These are phyloP conservation scores for Creontiades dilutus DNA, from an alignment of 2,888 invertebrate species.

Conservation along the genomic window DNA sequence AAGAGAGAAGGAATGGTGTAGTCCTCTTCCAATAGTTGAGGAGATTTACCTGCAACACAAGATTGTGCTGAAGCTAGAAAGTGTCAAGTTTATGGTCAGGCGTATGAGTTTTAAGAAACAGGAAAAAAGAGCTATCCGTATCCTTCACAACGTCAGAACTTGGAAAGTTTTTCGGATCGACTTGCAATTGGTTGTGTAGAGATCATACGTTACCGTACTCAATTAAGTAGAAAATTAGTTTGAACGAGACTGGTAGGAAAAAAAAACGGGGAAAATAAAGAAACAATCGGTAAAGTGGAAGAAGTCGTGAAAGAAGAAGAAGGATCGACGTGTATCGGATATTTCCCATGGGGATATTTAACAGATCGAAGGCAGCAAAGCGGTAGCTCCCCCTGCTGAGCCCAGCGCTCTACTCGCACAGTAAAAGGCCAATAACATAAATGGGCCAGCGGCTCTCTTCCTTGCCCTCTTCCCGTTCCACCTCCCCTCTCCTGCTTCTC, in stretches of 20 bases:
- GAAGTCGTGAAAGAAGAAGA: conserved; percentile 39
- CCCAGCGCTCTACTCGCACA: background rate
- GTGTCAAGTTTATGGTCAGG: too few relatives aligned
- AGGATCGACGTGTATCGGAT: conserved; percentile 27
- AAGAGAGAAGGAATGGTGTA: too few relatives aligned
- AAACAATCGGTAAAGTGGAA: conserved; percentile 51
- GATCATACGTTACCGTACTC: too few relatives aligned
- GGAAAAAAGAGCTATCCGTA: too few relatives aligned
- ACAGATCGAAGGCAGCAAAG: conserved; percentile 40
- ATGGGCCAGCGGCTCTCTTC: conserved; percentile 57
- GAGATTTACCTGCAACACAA: too few relatives aligned
- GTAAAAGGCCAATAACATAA: conserved; percentile 63
- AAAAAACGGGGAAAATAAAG: background rate
- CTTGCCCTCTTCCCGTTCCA: background rate
- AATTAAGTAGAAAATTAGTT: background rate
- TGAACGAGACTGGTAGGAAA: background rate
- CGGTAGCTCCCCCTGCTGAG: background rate
- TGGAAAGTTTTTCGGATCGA: too few relatives aligned
- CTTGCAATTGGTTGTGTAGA: too few relatives aligned
- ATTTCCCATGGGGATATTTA: conserved; percentile 63
- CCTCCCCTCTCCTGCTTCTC: conserved; percentile 28
- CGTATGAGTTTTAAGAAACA: too few relatives aligned
- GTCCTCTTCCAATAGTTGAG: too few relatives aligned
- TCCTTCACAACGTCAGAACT: too few relatives aligned
- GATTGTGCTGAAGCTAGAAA: too few relatives aligned